Evolutionary conservation across 92 coral and sea anemone genomes (phyloP).

Genomic region (Umimayanthus kanabou): DNA sequence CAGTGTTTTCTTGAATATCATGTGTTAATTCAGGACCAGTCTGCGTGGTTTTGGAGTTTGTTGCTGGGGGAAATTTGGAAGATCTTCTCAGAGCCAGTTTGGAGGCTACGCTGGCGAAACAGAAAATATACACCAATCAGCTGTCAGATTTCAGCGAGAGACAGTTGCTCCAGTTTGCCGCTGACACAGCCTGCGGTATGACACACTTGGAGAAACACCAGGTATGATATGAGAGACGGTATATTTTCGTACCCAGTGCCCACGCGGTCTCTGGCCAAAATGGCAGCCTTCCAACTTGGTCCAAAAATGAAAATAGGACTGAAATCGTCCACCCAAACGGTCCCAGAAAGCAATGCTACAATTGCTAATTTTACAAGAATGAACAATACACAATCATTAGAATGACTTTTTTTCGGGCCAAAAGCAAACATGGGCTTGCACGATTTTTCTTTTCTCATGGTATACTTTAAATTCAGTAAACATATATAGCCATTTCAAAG

Average conservation of each 20-base stretch:
- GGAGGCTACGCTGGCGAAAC: neutral
- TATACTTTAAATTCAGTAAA: too few species aligned
- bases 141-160: constrained; percentile 31
- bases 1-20: neutral
- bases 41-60: constrained; percentile 30
- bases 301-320: too few species aligned
- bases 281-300: too few species aligned
- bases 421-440: too few species aligned
- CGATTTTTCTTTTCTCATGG: too few species aligned
- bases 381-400: too few species aligned
- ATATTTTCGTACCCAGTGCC: neutral
- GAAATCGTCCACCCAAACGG: too few species aligned
- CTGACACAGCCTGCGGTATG: constrained; percentile 36
- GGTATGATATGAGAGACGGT: neutral
- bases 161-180: constrained; percentile 29
- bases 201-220: constrained; percentile 13
- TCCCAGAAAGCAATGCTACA: too few species aligned
- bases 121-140: constrained; percentile 7
- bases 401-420: too few species aligned
- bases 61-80: constrained; percentile 23
- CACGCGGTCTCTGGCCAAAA: too few species aligned
- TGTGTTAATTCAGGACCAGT: constrained; percentile 2
- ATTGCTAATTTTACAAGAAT: too few species aligned
- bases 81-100: constrained; percentile 18
- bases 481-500: too few species aligned